Evolutionary conservation across 2,888 invertebrate species (phyloP), one percentile per base, ranked within the genome.

Genomic region (Cephus sareptanus): DNA sequence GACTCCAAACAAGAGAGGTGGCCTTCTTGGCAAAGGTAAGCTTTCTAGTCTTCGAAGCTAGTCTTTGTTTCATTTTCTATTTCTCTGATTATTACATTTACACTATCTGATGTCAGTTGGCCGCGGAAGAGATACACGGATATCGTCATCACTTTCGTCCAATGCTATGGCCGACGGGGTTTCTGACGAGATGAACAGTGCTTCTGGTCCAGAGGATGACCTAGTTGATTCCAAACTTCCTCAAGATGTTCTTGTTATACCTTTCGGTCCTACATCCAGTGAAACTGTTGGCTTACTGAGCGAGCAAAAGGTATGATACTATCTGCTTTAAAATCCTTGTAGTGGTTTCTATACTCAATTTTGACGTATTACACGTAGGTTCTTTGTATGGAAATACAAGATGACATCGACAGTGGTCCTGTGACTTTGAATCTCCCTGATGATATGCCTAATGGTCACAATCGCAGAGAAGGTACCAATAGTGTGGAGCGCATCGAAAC

Each of bases 241-340:
- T 34, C 93, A 93, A 80, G 92, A 93, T 4, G 95, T 96, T n/a
- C 91, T 96, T 34, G 94, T 96, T 70, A 95, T 97, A 85, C 94
- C 95, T 33, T 93, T 96, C 77, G 93, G 93, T 30, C 92, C 93
- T 76, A 93, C 92, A 33, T 92, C 92, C 35, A 93, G 93, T 69
- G 95, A 95, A 83, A 94, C 94, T 83, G 93, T 95, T 30, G 95
- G 95, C 35, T 93, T 95, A 84, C 89, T 95, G 13, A 93, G 95
- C 9, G 95, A 96, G 89, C 94, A 94, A 79, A 95, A 95, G 90
- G 94, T 95, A 75, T 79, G 31, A 31, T 31, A 33, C 15, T 12
- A 71, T 12, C 31, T 71, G 2, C 56, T 56, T 56, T 56, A 23
- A 23, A 9, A 56, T 23, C 23, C 23, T 23, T 56, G 1, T 12